phyloP scores from a whole-genome alignment of 2,888 invertebrate species.

The Pandemis heparana region DNA sequence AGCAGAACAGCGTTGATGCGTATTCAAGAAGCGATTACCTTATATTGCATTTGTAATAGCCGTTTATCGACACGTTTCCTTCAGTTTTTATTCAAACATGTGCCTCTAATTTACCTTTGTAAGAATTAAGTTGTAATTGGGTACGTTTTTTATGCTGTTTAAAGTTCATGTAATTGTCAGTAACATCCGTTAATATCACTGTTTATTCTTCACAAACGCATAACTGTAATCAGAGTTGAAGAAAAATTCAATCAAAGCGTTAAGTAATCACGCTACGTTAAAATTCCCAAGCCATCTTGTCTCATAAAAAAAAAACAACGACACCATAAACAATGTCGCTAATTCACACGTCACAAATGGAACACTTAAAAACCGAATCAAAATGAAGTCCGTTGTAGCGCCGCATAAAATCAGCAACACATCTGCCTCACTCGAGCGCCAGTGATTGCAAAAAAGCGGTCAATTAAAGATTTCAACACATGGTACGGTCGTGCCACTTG shows the following conservation, averaged over 20 bases:
- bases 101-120: not conserved
- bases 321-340: not conserved
- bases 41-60: not conserved
- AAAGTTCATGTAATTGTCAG: not conserved
- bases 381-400: not conserved
- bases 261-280: not conserved
- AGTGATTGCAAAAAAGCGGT: conserved; percentile 29
- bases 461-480: conserved; percentile 42
- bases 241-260: not conserved
- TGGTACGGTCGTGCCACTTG: conserved; percentile 37
- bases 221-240: not conserved
- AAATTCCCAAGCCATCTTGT: not conserved
- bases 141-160: not conserved
- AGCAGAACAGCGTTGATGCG: not conserved
- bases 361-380: not conserved
- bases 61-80: not conserved
- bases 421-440: conserved; percentile 14
- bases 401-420: conserved; percentile 23
- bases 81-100: not conserved
- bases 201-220: not conserved
- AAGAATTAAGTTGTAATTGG: not conserved
- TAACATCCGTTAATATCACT: not conserved
- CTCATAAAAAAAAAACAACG: not conserved
- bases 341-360: not conserved
- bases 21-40: not conserved